A percentile compares a stretch with the other conserved stretches of the same genome.
These are phyloP conservation scores for Harpegnathos saltator DNA, from an alignment of 1,140 invertebrate genomes.

Conservation along the genomic window DNA sequence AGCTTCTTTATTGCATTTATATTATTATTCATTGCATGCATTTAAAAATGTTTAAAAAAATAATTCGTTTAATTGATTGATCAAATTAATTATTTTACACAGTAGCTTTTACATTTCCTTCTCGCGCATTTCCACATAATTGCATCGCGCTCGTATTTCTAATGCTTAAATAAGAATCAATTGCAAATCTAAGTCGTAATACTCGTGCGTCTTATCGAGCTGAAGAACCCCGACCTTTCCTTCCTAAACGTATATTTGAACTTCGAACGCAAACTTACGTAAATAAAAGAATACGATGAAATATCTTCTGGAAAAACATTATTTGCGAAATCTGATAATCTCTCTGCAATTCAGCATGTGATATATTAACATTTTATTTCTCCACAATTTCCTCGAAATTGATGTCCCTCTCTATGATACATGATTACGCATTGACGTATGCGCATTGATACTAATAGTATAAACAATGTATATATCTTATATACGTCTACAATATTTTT, in stretches of 20 bases:
- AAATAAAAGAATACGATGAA: constrained; percentile 27
- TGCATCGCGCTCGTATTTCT: neutral
- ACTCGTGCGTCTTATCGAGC: neutral
- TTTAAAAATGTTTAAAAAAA: neutral
- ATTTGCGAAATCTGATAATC: neutral
- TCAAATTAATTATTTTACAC: neutral
- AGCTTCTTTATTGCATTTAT: neutral
- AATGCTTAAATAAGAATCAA: constrained; percentile 3
- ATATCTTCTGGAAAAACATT: constrained; percentile 28
- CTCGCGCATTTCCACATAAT: neutral
- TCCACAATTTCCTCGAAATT: neutral
- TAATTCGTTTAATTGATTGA: constrained; percentile 14
- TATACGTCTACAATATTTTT: neutral
- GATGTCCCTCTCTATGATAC: neutral
- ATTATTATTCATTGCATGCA: neutral
- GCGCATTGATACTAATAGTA: no score
- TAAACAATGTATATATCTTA: constrained; percentile 1
- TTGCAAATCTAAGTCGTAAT: neutral
- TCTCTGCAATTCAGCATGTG: no score
- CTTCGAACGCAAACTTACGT: neutral
- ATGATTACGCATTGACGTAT: no score
- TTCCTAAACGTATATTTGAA: neutral
- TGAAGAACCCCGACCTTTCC: constrained; percentile 25
- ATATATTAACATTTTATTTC: no score
- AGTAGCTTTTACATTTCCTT: neutral